A percentile compares a stretch with the other conserved stretches of the same genome.
Evolutionary conservation across 2,797 vertebrate species (phyloP).

Genomic region (Merluccius polli): DNA sequence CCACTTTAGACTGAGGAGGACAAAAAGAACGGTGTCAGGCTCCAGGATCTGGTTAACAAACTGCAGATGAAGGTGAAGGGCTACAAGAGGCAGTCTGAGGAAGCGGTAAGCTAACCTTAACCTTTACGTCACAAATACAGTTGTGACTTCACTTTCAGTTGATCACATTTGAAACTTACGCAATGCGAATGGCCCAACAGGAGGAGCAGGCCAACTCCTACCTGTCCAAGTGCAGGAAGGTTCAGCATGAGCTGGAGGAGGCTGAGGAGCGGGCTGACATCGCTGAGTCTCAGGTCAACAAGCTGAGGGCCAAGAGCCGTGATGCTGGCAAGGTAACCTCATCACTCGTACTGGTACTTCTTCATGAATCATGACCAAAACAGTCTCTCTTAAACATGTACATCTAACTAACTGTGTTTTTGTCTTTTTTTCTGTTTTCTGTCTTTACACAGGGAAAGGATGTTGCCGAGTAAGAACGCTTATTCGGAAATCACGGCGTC

Average conservation of each 20-base stretch:
- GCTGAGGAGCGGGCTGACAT: constrained; percentile 13
- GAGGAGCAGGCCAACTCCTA: constrained; percentile 13
- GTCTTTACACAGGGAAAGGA: neutral
- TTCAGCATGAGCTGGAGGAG: constrained; percentile 15
- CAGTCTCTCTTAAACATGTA: neutral
- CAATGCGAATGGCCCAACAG: neutral
- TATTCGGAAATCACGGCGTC: neutral
- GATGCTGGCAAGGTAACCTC: constrained; percentile 8
- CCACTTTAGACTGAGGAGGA: constrained; percentile 66
- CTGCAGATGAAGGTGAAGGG: constrained; percentile 76
- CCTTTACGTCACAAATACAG: neutral
- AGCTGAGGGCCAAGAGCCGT: constrained; percentile 10
- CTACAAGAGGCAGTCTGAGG: constrained; percentile 77
- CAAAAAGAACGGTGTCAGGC: constrained; percentile 74
- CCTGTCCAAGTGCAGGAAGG: constrained; percentile 11
- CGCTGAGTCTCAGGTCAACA: constrained; percentile 13
- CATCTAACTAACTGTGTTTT: neutral
- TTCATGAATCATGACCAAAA: neutral
- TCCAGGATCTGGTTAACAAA: constrained; percentile 77
- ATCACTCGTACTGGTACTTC: neutral
- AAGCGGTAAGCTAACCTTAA: constrained; percentile 64
- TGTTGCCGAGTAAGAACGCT: neutral
- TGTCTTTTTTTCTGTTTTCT: too few relatives aligned
- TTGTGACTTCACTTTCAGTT: neutral
- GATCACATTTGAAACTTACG: neutral